Percentiles rank a stretch among this genome's conserved stretches.
phyloP scores from a whole-genome alignment of 2,113 vertebrate genomes.

The Heteronetta atricapilla region DNA sequence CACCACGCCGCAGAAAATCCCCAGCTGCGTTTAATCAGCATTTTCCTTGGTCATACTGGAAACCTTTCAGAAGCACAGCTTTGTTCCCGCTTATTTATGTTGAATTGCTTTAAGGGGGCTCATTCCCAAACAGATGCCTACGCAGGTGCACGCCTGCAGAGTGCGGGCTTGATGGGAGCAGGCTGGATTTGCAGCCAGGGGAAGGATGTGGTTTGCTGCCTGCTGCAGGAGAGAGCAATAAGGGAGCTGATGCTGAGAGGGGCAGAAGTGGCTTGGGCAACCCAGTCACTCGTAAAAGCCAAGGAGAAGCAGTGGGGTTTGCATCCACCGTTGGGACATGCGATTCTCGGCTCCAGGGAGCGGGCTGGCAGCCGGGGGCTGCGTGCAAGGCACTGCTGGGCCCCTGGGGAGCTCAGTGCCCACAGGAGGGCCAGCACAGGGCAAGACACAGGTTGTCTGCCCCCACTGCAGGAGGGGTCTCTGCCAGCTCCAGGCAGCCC shows the following conservation, averaged over 20 bases:
- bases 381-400: not conserved
- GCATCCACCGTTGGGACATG: accelerated
- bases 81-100: accelerated
- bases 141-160: not conserved
- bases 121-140: not conserved
- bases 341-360: not conserved
- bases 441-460: no score
- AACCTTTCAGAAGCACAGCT: not conserved
- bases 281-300: accelerated
- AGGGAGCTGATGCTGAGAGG: not conserved
- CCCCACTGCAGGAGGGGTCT: no score
- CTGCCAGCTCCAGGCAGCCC: no score
- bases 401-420: no score
- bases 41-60: not conserved
- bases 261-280: not conserved
- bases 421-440: no score
- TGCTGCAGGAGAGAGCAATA: accelerated
- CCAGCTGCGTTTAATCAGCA: not conserved
- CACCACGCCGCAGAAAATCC: accelerated
- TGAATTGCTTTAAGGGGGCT: not conserved
- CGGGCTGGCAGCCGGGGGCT: not conserved
- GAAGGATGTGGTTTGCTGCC: not conserved
- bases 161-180: not conserved
- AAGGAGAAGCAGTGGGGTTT: accelerated
- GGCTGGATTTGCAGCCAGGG: not conserved